Percentiles rank a stretch among this genome's conserved stretches.
Conservation (phyloP, 1,140 invertebrate genomes). For the Argopecten irradians region DNA sequence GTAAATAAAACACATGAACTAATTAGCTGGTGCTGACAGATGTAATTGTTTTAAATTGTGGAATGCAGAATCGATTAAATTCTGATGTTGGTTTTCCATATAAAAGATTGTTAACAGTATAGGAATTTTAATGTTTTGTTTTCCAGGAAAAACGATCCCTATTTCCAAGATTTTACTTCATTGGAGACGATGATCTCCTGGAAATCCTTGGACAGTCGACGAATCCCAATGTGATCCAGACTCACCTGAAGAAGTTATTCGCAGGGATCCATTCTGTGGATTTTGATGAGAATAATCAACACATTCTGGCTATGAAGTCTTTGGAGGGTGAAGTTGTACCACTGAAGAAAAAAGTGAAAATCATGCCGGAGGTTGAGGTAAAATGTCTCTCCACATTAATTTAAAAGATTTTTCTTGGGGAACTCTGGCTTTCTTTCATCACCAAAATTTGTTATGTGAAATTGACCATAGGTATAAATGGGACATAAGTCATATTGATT, state of each 20-base stretch:
- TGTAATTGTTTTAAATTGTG: too few relatives aligned
- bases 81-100: too few relatives aligned
- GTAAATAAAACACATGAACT: too few relatives aligned
- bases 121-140: background rate
- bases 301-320: conserved; percentile 87
- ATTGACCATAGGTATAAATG: too few relatives aligned
- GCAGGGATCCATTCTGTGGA: conserved; percentile 88
- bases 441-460: too few relatives aligned
- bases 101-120: too few relatives aligned
- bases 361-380: conserved; percentile 90
- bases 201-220: conserved; percentile 93
- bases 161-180: conserved; percentile 97
- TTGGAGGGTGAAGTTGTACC: conserved; percentile 90
- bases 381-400: conserved; percentile 41
- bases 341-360: conserved; percentile 86
- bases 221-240: conserved; percentile 91
- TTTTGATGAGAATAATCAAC: conserved; percentile 82
- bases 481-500: too few relatives aligned
- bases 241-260: conserved; percentile 96
- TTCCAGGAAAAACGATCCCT: conserved; percentile 91
- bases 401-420: too few relatives aligned
- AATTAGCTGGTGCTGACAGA: too few relatives aligned
- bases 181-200: conserved; percentile 96
- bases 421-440: too few relatives aligned
- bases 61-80: too few relatives aligned